These are phyloP conservation scores for Neodon shergylaensis DNA, from an alignment of 2,113 vertebrate species.

Conservation along the genomic window DNA sequence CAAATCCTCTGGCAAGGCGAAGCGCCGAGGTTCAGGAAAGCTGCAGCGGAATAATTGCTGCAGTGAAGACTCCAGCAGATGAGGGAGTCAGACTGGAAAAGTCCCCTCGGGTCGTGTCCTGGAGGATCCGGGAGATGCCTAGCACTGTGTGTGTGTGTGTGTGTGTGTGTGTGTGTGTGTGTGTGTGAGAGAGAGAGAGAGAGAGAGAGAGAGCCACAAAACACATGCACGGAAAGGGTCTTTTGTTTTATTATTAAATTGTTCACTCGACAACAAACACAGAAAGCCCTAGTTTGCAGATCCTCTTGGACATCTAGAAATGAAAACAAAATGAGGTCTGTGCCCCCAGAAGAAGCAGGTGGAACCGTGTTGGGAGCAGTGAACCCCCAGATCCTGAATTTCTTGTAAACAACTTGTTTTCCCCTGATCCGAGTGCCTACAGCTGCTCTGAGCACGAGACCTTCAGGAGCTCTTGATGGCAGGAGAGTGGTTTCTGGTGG, in stretches of 20 bases:
- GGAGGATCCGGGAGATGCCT: not conserved
- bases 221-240: not conserved
- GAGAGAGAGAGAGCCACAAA: not conserved
- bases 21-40: not conserved
- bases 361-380: not conserved
- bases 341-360: not conserved
- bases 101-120: not conserved
- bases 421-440: no score
- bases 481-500: no score
- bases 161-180: not conserved
- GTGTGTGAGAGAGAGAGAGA: not conserved
- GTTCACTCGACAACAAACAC: not conserved
- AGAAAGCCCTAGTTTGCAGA: not conserved
- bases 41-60: not conserved
- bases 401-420: no score
- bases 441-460: no score
- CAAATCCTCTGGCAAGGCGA: not conserved
- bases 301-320: not conserved
- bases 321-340: not conserved
- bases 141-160: not conserved
- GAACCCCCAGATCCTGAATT: no score
- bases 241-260: not conserved
- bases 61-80: not conserved
- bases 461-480: no score
- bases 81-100: not conserved